Conservation (phyloP, 1,140 invertebrate species). For the Sipha flava region DNA sequence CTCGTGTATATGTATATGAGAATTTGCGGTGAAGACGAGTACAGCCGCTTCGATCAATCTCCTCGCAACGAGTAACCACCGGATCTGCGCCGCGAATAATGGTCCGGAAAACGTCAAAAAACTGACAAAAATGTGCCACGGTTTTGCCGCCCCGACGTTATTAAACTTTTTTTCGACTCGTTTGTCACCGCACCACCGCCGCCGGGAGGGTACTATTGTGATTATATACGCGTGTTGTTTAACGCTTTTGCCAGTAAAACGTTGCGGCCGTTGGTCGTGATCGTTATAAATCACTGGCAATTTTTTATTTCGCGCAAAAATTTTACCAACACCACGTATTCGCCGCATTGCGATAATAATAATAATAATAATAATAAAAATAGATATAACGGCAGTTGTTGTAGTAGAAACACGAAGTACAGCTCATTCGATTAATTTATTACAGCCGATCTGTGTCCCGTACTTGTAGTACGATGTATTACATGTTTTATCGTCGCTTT, state of each 20-base stretch:
- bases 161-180: not conserved
- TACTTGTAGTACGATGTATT: too few species aligned
- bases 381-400: too few species aligned
- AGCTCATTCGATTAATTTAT: too few species aligned
- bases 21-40: too few species aligned
- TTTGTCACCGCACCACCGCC: not conserved
- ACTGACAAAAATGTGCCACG: not conserved
- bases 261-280: not conserved
- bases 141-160: not conserved
- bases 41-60: not conserved
- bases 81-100: not conserved
- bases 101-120: not conserved
- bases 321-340: not conserved
- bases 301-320: not conserved
- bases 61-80: not conserved
- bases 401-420: too few species aligned
- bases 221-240: not conserved
- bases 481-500: too few species aligned
- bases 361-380: too few species aligned
- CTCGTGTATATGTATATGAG: too few species aligned
- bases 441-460: too few species aligned
- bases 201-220: not conserved
- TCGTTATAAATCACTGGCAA: not conserved
- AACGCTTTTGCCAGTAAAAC: not conserved
- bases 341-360: too few species aligned